phyloP scores from a whole-genome alignment of 2,888 invertebrate genomes.

The Agrochola lota region DNA sequence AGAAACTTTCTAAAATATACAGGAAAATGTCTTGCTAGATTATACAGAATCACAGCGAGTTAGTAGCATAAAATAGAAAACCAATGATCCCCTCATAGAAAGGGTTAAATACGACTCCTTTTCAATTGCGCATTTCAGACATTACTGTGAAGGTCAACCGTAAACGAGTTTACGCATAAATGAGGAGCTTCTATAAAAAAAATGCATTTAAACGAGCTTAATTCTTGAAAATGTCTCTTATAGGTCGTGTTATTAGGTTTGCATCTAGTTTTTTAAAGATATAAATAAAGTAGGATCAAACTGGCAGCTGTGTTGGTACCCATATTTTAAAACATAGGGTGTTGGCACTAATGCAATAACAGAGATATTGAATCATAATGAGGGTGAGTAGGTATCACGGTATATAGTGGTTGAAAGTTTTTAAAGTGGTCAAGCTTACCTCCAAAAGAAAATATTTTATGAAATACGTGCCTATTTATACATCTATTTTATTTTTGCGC shows the following conservation, averaged over 20 bases:
- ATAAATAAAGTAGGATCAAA: constrained; percentile 23
- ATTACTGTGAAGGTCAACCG: constrained; percentile 33
- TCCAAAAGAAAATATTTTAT: too few species aligned
- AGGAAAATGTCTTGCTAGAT: not conserved
- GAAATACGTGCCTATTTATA: not conserved
- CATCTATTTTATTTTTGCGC: not conserved
- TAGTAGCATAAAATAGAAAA: constrained; percentile 7
- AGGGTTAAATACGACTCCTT: constrained; percentile 6
- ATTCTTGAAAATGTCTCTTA: constrained; percentile 32
- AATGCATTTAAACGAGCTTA: constrained; percentile 34
- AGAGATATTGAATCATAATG: not conserved
- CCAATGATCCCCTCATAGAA: not conserved
- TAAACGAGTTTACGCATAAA: constrained; percentile 26
- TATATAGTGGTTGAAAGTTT: not conserved
- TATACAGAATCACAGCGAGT: not conserved
- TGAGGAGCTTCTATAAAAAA: constrained; percentile 37
- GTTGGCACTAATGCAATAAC: not conserved
- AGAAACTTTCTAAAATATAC: not conserved
- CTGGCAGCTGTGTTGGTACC: constrained; percentile 15
- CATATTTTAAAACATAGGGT: not conserved
- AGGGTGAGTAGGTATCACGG: too few species aligned
- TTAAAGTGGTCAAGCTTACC: not conserved
- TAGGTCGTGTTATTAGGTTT: constrained; percentile 26
- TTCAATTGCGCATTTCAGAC: constrained; percentile 13
- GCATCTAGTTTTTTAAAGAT: constrained; percentile 19